phyloP scores from a whole-genome alignment of 2,888 invertebrate genomes.

The Digitonthophagus gazella region DNA sequence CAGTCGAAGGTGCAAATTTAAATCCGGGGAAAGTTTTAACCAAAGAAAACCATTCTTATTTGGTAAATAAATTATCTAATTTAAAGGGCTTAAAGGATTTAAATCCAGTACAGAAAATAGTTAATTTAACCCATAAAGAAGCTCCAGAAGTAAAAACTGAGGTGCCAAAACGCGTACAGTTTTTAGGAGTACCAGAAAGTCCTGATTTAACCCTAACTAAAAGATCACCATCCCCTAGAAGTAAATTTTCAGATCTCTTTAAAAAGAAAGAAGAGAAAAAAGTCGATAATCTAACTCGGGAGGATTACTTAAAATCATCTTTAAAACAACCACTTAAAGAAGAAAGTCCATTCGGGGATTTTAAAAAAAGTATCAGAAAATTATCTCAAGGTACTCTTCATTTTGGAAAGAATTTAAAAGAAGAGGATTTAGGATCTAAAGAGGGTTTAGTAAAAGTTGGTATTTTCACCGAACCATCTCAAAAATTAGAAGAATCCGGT shows the following conservation, averaged over 20 bases:
- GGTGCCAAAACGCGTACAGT: conserved; percentile 25
- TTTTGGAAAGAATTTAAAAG: conserved; percentile 21
- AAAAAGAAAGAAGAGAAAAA: conserved; percentile 23
- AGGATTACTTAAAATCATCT: conserved; percentile 14
- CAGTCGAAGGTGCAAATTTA: conserved; percentile 16
- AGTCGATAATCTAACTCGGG: conserved; percentile 20
- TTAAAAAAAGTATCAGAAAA: conserved; percentile 23
- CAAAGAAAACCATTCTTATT: conserved; percentile 32
- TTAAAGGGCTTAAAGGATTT: conserved; percentile 20
- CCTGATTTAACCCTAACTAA: no score
- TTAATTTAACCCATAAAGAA: conserved; percentile 11
- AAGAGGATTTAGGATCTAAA: conserved; percentile 4
- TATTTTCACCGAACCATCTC: background rate
- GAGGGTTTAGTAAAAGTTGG: background rate
- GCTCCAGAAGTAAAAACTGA: conserved; percentile 16
- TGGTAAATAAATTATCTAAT: conserved; percentile 30
- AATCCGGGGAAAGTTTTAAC: conserved; percentile 21
- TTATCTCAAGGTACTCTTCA: conserved; percentile 24
- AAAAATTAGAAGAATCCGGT: background rate
- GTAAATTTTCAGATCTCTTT: conserved; percentile 24
- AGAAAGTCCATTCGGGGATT: conserved; percentile 19
- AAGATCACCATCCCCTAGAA: conserved; percentile 24
- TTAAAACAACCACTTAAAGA: conserved; percentile 10
- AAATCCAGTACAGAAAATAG: conserved; percentile 14
- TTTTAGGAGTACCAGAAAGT: conserved; percentile 20